phyloP scores from a whole-genome alignment of 2,113 vertebrate species.

The Hemiprocne comata region DNA sequence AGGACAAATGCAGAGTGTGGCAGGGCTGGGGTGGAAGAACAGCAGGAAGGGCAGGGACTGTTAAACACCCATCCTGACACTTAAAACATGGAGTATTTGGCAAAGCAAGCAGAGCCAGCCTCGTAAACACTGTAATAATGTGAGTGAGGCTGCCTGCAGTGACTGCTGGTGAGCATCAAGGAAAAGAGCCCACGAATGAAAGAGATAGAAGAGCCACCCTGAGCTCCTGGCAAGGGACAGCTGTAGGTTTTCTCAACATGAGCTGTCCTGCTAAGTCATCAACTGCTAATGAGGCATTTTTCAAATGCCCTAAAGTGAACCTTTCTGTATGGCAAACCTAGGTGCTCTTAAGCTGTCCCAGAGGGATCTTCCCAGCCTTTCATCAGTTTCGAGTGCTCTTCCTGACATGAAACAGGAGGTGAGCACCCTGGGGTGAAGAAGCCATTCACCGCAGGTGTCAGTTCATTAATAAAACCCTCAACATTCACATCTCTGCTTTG shows the following conservation, averaged over 20 bases:
- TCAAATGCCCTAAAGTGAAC: slow-evolving; percentile 14
- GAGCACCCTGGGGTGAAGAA: slow-evolving; percentile 26
- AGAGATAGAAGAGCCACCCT: background rate
- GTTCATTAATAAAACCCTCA: background rate
- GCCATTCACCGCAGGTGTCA: background rate
- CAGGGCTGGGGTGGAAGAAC: background rate
- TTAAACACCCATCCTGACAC: background rate
- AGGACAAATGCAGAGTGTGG: background rate
- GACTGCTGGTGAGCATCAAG: background rate
- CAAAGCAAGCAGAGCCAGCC: background rate
- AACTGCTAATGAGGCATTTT: slow-evolving; percentile 34
- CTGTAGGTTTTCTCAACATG: background rate
- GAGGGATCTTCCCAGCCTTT: slow-evolving; percentile 12
- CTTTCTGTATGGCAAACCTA: background rate
- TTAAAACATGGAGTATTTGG: background rate
- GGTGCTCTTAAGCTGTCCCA: background rate
- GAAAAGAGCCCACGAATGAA: background rate
- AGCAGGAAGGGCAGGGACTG: background rate
- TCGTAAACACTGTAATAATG: background rate
- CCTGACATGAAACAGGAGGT: background rate
- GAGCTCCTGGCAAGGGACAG: slow-evolving; percentile 5
- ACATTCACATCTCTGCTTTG: background rate
- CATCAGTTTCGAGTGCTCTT: slow-evolving; percentile 25
- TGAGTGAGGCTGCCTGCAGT: background rate
- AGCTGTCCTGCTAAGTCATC: background rate